Percentiles rank a stretch among this genome's conserved stretches.
Conservation (phyloP, 2,888 invertebrate genomes). For the Glaucopsyche alexis region DNA sequence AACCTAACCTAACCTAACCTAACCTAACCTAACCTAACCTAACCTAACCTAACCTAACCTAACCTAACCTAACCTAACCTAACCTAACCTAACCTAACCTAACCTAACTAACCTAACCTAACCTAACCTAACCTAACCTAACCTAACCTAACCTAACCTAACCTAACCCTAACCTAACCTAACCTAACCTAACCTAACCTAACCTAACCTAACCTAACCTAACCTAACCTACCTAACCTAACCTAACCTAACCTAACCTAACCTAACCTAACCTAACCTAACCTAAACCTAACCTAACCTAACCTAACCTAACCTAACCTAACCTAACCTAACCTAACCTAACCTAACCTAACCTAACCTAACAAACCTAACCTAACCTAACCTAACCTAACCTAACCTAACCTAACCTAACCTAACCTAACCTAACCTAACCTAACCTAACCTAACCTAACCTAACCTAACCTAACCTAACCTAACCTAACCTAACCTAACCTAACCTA, state of each 20-base stretch:
- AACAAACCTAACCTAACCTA: neutral
- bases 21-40: conserved; percentile 39
- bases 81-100: conserved; percentile 36
- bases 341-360: conserved; percentile 31
- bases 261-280: conserved; percentile 32
- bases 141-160: conserved; percentile 32
- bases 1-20: conserved; percentile 42
- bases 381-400: too few species aligned
- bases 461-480: conserved; percentile 36
- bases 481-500: conserved; percentile 39
- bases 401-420: conserved; percentile 32
- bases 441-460: conserved; percentile 35
- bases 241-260: too few species aligned
- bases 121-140: conserved; percentile 32
- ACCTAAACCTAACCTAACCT: conserved; percentile 41
- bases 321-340: conserved; percentile 35
- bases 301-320: conserved; percentile 40
- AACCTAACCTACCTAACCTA: too few species aligned
- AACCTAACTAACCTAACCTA: conserved; percentile 37
- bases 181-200: conserved; percentile 34
- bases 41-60: conserved; percentile 40
- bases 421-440: too few species aligned
- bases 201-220: conserved; percentile 34
- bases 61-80: conserved; percentile 36
- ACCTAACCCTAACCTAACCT: conserved; percentile 37